These are phyloP conservation scores for Onthophagus taurus DNA, from an alignment of 1,140 invertebrate species.

Conservation along the genomic window DNA sequence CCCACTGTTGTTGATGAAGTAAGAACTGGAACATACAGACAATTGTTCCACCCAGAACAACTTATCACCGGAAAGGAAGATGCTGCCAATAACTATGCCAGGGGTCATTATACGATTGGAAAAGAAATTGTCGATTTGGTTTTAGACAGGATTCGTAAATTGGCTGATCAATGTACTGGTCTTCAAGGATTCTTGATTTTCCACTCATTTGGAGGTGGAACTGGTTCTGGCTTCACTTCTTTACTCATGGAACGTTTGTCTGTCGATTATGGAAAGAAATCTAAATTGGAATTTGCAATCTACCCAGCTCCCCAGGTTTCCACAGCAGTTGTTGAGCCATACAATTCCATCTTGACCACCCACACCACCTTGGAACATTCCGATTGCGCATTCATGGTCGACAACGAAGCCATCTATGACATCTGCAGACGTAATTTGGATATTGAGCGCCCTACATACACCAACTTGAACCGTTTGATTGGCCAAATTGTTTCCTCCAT, in stretches of 20 bases:
- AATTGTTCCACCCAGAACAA: conserved; percentile 68
- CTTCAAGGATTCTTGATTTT: conserved; percentile 73
- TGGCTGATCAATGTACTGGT: conserved; percentile 53
- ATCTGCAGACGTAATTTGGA: conserved; percentile 56
- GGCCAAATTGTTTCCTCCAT: conserved; percentile 70
- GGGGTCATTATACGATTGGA: conserved; percentile 79
- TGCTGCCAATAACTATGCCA: conserved; percentile 77
- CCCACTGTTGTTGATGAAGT: conserved; percentile 74
- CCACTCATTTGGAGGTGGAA: conserved; percentile 85
- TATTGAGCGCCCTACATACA: conserved; percentile 54
- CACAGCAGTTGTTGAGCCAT: conserved; percentile 62
- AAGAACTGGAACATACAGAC: conserved; percentile 58
- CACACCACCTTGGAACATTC: conserved; percentile 55
- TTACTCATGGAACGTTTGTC: conserved; percentile 68
- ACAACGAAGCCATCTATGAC: conserved; percentile 67
- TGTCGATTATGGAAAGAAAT: conserved; percentile 66
- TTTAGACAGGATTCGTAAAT: conserved; percentile 46
- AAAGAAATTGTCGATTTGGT: conserved; percentile 59
- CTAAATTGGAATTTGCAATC: conserved; percentile 66
- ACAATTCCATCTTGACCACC: conserved; percentile 56
- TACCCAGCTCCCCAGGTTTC: conserved; percentile 67
- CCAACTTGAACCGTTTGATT: conserved; percentile 54
- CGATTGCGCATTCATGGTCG: conserved; percentile 54
- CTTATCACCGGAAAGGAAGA: conserved; percentile 76
- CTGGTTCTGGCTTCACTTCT: conserved; percentile 75